Evolutionary conservation across 1,140 invertebrate genomes (phyloP).

Genomic region (Anthonomus grandis): DNA sequence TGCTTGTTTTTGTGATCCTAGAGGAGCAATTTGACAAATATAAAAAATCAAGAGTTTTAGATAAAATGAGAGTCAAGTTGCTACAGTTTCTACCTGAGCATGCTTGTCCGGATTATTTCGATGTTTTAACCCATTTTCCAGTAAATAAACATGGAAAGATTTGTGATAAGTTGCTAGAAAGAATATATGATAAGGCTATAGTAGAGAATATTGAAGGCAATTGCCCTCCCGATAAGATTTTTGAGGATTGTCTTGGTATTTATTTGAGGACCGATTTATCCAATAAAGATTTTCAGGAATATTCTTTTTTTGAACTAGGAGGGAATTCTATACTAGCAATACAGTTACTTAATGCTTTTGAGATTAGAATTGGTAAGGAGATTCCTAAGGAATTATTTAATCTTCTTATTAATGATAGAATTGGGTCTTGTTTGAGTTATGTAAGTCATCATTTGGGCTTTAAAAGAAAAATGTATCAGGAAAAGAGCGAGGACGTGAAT

Average conservation of each 20-base stretch:
- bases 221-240: background rate
- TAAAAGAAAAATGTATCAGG: slow-evolving; percentile 1
- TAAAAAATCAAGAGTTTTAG: slow-evolving; percentile 49
- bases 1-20: slow-evolving; percentile 54
- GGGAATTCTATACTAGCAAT: slow-evolving; percentile 52
- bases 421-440: slow-evolving; percentile 30
- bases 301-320: slow-evolving; percentile 52
- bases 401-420: slow-evolving; percentile 41
- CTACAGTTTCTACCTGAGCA: slow-evolving; percentile 35
- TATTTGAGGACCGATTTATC: slow-evolving; percentile 31
- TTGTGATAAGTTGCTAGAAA: slow-evolving; percentile 46
- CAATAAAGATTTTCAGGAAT: slow-evolving; percentile 28
- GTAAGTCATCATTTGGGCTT: background rate
- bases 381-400: slow-evolving; percentile 30
- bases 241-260: slow-evolving; percentile 12
- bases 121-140: slow-evolving; percentile 54
- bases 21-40: too few species aligned
- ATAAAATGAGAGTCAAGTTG: slow-evolving; percentile 48
- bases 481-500: background rate
- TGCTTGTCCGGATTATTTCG: slow-evolving; percentile 54
- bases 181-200: slow-evolving; percentile 19
- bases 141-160: slow-evolving; percentile 60
- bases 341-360: slow-evolving; percentile 47
- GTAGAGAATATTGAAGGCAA: background rate
- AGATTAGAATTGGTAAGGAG: slow-evolving; percentile 27